Evolutionary conservation across 2,888 invertebrate species (phyloP).

Genomic region (Cartodere bifasciata): DNA sequence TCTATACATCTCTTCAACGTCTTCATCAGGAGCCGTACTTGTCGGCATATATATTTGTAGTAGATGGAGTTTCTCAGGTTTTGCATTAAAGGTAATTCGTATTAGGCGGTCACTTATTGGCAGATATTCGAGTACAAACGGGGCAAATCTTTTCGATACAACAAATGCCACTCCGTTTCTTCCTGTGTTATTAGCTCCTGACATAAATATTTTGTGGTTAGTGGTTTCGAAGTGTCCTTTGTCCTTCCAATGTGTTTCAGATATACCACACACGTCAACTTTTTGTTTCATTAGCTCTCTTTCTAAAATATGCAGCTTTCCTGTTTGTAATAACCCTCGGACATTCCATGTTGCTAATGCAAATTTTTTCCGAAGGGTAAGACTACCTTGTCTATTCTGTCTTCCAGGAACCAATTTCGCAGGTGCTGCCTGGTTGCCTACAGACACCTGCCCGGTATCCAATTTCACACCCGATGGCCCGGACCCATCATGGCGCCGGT

Average conservation of each 20-base stretch:
- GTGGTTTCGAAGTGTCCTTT: slow-evolving; percentile 2
- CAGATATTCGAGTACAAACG: not conserved
- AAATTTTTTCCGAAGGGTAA: not conserved
- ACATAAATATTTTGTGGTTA: not conserved
- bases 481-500: slow-evolving; percentile 1
- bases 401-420: slow-evolving; percentile 3
- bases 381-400: not conserved
- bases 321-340: not conserved
- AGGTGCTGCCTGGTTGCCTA: slow-evolving; percentile 3
- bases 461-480: slow-evolving; percentile 2
- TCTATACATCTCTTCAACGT: slow-evolving; percentile 2
- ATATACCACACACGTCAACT: slow-evolving; percentile 2
- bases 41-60: slow-evolving; percentile 5
- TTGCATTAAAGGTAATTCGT: slow-evolving; percentile 1
- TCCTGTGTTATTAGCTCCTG: slow-evolving; percentile 1
- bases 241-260: slow-evolving; percentile 4
- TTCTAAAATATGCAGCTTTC: slow-evolving; percentile 2
- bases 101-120: slow-evolving; percentile 3
- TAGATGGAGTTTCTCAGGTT: slow-evolving; percentile 1
- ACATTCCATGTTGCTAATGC: slow-evolving; percentile 1
- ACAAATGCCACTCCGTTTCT: slow-evolving; percentile 1
- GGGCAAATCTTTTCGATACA: slow-evolving; percentile 2
- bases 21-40: slow-evolving; percentile 1
- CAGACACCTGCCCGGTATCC: slow-evolving; percentile 3
- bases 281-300: slow-evolving; percentile 1